Evolutionary conservation across 37 sponge, comb jelly and placozoan species (phyloP).

Genomic region (Halichondria panicea): DNA sequence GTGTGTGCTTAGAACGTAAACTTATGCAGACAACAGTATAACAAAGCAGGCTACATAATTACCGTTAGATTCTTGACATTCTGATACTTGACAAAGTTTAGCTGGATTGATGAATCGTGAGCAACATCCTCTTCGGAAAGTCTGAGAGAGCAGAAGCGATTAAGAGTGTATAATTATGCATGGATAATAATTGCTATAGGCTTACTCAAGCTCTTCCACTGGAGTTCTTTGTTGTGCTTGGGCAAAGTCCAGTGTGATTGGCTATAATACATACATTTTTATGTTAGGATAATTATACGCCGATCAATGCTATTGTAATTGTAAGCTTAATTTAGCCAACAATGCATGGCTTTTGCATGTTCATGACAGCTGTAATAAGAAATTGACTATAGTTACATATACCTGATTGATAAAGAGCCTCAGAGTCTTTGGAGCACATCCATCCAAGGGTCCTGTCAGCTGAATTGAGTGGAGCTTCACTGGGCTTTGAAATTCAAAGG

Average conservation of each 20-base stretch:
- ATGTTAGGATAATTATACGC: too few species aligned
- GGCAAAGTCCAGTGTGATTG: conserved; percentile 90
- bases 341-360: too few species aligned
- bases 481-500: conserved; percentile 62
- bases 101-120: conserved; percentile 52
- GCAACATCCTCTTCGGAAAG: conserved; percentile 61
- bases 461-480: conserved; percentile 78
- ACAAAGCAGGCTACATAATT: too few species aligned
- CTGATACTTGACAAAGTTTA: conserved; percentile 93
- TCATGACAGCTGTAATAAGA: too few species aligned
- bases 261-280: too few species aligned
- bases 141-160: conserved; percentile 7
- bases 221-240: conserved; percentile 70
- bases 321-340: too few species aligned
- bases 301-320: too few species aligned
- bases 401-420: conserved; percentile 92
- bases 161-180: background rate
- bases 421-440: conserved; percentile 84
- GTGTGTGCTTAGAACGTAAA: too few species aligned
- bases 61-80: conserved; percentile 87
- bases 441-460: conserved; percentile 60
- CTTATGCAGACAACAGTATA: too few species aligned
- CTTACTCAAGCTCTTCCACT: conserved; percentile 69
- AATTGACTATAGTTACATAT: too few species aligned
- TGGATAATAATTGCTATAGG: background rate